These are phyloP conservation scores for Vombatus ursinus DNA, from an alignment of 2,113 vertebrate genomes.

Conservation along the genomic window DNA sequence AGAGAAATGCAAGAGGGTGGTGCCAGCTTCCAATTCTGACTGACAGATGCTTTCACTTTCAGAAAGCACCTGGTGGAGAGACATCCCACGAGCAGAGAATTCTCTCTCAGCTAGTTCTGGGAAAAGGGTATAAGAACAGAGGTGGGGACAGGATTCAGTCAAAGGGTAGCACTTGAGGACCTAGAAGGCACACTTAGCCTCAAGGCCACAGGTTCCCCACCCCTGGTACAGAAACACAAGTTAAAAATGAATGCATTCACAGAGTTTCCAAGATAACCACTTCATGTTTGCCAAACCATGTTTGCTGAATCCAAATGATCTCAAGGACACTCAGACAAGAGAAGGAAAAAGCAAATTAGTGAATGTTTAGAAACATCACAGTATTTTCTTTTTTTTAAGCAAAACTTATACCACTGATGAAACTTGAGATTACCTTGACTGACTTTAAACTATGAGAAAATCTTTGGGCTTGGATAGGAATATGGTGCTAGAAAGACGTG, in stretches of 20 bases:
- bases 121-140: neutral
- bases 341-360: neutral
- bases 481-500: neutral
- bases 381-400: neutral
- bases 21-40: neutral
- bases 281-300: neutral
- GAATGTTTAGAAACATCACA: neutral
- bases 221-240: neutral
- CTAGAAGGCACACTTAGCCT: no score
- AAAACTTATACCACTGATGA: neutral
- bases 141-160: no score
- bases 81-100: neutral
- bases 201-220: no score
- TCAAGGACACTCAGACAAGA: neutral
- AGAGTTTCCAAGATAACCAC: conserved; percentile 11
- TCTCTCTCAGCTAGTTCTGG: neutral
- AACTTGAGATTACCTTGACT: neutral
- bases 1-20: neutral
- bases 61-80: conserved; percentile 3
- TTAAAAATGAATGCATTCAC: conserved; percentile 42
- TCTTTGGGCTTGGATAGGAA: neutral
- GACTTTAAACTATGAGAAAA: neutral
- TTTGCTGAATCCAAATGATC: conserved; percentile 22
- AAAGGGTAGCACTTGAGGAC: no score
- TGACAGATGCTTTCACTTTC: conserved; percentile 1